Base-by-base conservation (phyloP, 2,113 vertebrate species). In the Heterochromis multidens region DNA sequence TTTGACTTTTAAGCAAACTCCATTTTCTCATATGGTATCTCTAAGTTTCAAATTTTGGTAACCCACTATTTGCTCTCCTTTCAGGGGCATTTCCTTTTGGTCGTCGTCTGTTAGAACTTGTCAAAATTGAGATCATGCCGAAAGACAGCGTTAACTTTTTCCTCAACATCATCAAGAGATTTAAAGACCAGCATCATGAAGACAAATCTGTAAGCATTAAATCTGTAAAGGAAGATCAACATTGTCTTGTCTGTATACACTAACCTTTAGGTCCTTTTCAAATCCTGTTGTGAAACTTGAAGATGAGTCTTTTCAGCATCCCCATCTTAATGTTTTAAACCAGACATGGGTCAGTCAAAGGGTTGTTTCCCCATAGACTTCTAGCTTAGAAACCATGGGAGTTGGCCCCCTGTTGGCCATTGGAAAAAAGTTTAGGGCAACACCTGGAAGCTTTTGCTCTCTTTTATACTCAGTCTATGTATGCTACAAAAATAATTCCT, bases 71-170 rank as follows among this genome's bases (percentile, higher is more conserved):
- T 86, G 19, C n/a, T 81, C 23, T 84, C 33, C 13, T 89, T 82
- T 72, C 83, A 95, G 94, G 83, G 40, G 58, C 67, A 5, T 56
- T 86, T 79, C 94, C 94, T 19, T 85, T 91, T 31, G 17, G 10
- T 25, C 2, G 0, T 10, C 37, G 3, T 13, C 74, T 94, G 27
- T 0, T 91, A 1, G 80, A 81, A 0, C 77, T 86, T 14, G 52
- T 94, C 2, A 61, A 59, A 7, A 4, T 94, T n/a, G 67, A 89
- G 0, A 0, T 91, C 0, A 25, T 94, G 1, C 7, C 81, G 27
- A 85, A 13, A 60, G 0, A 1, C 17, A 91, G 83, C n/a, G 1
- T 92, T 27, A 63, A 93, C 13, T 93, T 72, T 70, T 94, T 93
- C 74, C 89, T 79, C 37, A 70, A 84, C 19, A 43, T 93, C 56